Conservation (phyloP, 92 coral and sea anemone genomes). For the Epizoanthus scotinus region DNA sequence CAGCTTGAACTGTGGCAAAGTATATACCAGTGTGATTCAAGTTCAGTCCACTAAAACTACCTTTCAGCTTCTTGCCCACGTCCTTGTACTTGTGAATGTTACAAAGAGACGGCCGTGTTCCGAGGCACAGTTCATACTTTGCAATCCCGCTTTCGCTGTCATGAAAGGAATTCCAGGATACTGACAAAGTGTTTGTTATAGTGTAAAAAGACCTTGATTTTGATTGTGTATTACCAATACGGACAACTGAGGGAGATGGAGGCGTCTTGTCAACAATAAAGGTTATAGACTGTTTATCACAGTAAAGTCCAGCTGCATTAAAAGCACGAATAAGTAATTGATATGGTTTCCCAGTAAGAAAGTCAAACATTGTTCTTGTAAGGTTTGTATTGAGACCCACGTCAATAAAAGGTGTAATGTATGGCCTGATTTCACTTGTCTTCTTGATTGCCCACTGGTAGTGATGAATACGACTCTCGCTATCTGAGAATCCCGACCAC, state of each 20-base stretch:
- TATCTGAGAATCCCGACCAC: constrained; percentile 66
- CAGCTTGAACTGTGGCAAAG: constrained; percentile 64
- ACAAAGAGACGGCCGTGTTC: constrained; percentile 56
- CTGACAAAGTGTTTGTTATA: constrained; percentile 52
- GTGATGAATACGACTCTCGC: constrained; percentile 59
- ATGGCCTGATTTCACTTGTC: constrained; percentile 22
- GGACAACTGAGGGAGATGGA: constrained; percentile 64
- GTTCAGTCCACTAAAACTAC: constrained; percentile 56
- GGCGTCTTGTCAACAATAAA: constrained; percentile 43
- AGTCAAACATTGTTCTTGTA: constrained; percentile 42
- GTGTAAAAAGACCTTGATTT: constrained; percentile 58
- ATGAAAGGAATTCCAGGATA: constrained; percentile 68
- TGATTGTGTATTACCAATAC: constrained; percentile 46
- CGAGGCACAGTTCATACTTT: constrained; percentile 70
- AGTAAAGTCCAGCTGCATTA: constrained; percentile 56
- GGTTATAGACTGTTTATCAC: constrained; percentile 35
- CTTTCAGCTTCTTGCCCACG: constrained; percentile 36
- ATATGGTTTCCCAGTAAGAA: constrained; percentile 60
- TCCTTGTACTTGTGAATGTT: constrained; percentile 51
- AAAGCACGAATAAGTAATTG: constrained; percentile 59
- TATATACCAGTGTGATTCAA: constrained; percentile 57
- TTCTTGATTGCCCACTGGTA: constrained; percentile 74
- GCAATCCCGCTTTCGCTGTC: constrained; percentile 61
- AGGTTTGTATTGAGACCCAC: constrained; percentile 46
- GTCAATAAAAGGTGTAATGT: constrained; percentile 53